Base-by-base conservation (phyloP, 2,797 vertebrate genomes). In the Microctenopoma lineatum region DNA sequence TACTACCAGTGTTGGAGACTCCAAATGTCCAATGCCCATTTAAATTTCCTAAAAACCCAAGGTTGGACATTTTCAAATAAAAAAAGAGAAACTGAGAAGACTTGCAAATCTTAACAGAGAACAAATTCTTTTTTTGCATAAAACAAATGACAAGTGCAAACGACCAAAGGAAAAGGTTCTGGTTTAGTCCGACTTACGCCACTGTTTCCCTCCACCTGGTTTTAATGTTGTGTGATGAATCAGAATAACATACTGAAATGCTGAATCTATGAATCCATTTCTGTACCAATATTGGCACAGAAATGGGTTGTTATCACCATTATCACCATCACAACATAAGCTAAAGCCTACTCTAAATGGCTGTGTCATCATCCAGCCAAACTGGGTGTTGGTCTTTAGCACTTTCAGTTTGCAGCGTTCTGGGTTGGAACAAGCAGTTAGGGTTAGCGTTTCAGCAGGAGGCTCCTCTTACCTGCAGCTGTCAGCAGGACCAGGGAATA, bases 391-490 rank as follows among this genome's bases (percentile, higher is more conserved):
- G 71, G 26, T 15, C 34, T 77, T 83, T 70, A 77, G 62, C 64
- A 46, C 90, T 88, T 91, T 94, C 90, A 72, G 88, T 91, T 92
- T 76, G 84, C 82, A 83, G 88, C 86, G 60, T 89, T 83, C 81
- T 84, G 80, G 70, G 57, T 47, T 75, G 70, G 84, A 63, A 63
- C 66, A 9, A 15, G 74, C 68, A 1, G 60, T 2, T 0, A 47
- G 53, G 88, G 87, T 82, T 93, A 87, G 71, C 84, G 63, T 92
- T 92, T 92, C 92, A 92, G 26, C 81, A 5, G 76, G 45, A 58
- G 83, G 91, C 88, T 94, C 92, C 71, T 81, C 84, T 94, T 93
- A 91, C 93, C 80, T 80, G 87, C 81, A 79, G 90, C 90, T 85
- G 56, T 93, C 88, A 92, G 88, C 84, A 60, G 44, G 55, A 51